These are phyloP conservation scores for Temnothorax rugatulus DNA, from an alignment of 2,888 invertebrate species.

Conservation along the genomic window DNA sequence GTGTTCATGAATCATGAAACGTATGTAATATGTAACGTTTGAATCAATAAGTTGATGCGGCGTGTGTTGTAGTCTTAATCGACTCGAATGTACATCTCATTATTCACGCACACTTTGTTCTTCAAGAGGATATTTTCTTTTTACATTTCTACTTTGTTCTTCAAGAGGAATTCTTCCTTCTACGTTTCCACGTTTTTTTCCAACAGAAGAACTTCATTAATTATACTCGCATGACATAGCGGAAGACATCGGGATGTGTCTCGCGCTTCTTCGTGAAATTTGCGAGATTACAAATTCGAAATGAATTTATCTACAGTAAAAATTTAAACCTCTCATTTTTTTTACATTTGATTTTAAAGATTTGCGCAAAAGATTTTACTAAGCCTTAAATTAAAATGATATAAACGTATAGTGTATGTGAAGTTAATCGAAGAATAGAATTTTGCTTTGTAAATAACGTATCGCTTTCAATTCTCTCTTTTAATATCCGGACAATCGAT, in stretches of 20 bases:
- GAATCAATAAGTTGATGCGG: constrained; percentile 1
- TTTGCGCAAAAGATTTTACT: neutral
- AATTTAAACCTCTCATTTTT: neutral
- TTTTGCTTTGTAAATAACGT: neutral
- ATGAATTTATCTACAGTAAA: neutral
- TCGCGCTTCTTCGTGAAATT: neutral
- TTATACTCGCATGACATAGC: neutral
- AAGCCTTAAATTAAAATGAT: neutral
- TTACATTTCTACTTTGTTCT: neutral
- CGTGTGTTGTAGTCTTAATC: neutral
- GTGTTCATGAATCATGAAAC: neutral
- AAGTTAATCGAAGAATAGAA: neutral
- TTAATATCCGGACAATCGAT: neutral
- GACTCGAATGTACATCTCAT: neutral
- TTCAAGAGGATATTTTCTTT: neutral
- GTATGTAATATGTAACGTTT: constrained; percentile 2
- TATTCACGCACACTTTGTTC: constrained; percentile 1
- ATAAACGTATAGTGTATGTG: neutral
- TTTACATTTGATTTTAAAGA: neutral
- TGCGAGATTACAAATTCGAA: neutral
- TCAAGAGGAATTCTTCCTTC: neutral
- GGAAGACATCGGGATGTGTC: neutral
- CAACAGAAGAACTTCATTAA: neutral
- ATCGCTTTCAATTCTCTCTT: neutral
- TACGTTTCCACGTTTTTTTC: neutral